Percentiles rank a stretch among this genome's conserved stretches.
phyloP scores from a whole-genome alignment of 2,888 invertebrate species.

The Athalia circularis region DNA sequence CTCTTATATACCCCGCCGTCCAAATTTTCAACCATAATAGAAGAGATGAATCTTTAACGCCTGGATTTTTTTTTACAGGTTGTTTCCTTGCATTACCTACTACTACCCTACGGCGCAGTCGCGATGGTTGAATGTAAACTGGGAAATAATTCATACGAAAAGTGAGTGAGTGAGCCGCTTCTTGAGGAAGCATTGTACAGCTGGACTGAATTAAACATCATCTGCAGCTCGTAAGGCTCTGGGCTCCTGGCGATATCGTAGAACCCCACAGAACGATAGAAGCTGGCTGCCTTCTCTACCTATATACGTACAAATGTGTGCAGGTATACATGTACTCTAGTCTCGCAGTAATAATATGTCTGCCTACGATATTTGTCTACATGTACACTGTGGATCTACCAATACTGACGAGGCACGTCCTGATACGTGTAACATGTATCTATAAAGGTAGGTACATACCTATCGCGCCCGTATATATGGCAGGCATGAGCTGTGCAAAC shows the following conservation, averaged over 20 bases:
- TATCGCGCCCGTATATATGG: conserved; percentile 56
- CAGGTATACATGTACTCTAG: background rate
- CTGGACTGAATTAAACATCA: conserved; percentile 64
- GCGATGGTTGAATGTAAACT: conserved; percentile 53
- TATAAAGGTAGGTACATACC: conserved; percentile 52
- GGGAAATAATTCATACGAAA: conserved; percentile 61
- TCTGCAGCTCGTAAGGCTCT: conserved; percentile 59
- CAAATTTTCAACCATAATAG: conserved; percentile 47
- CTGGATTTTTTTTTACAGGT: conserved; percentile 60
- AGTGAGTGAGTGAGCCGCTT: conserved; percentile 54
- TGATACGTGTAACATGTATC: background rate
- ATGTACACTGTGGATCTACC: background rate
- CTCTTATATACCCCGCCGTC: conserved; percentile 35
- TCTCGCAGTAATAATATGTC: background rate
- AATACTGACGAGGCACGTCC: too few species aligned
- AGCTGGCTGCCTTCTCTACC: conserved; percentile 7
- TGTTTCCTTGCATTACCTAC: conserved; percentile 56
- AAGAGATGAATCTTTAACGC: conserved; percentile 53
- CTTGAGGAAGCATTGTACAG: conserved; percentile 62
- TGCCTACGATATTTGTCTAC: conserved; percentile 5
- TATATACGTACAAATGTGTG: background rate
- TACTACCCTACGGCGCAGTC: conserved; percentile 12
- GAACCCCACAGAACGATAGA: conserved; percentile 53
- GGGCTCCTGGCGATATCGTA: conserved; percentile 63
- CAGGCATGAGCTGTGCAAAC: conserved; percentile 61